Evolutionary conservation across 1,140 invertebrate genomes (phyloP).

Genomic region (Stenopsyche tienmushanensis): DNA sequence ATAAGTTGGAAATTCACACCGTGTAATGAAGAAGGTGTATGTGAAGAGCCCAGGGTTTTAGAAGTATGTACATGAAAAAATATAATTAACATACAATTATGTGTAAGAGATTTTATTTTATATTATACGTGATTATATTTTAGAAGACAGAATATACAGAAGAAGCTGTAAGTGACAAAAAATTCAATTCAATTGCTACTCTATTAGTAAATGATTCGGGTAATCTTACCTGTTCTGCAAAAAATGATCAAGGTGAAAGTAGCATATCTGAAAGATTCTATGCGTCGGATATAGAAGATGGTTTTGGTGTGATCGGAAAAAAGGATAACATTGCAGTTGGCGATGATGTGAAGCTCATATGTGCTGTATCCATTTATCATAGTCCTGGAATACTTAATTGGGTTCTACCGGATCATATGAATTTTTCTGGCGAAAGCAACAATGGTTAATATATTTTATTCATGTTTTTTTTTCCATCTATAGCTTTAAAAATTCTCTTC

Average conservation of each 20-base stretch:
- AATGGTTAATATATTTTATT: too few relatives aligned
- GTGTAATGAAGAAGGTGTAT: slow-evolving; percentile 45
- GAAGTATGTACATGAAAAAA: slow-evolving; percentile 1
- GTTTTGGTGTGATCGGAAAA: slow-evolving; percentile 48
- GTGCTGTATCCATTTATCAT: slow-evolving; percentile 56
- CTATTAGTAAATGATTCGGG: slow-evolving; percentile 21
- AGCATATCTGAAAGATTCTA: slow-evolving; percentile 14
- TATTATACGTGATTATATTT: neutral
- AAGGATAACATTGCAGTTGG: slow-evolving; percentile 51
- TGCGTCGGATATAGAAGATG: slow-evolving; percentile 47
- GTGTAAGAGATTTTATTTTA: too few relatives aligned
- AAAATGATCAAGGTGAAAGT: slow-evolving; percentile 3
- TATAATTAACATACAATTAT: neutral
- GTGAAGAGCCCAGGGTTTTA: slow-evolving; percentile 8
- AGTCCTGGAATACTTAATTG: slow-evolving; percentile 48
- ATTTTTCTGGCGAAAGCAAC: slow-evolving; percentile 47
- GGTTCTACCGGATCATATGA: too few relatives aligned
- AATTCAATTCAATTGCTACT: slow-evolving; percentile 1
- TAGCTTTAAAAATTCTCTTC: too few relatives aligned
- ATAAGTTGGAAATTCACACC: slow-evolving; percentile 55
- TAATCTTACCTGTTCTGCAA: slow-evolving; percentile 23
- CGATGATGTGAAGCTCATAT: slow-evolving; percentile 56
- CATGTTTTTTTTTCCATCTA: too few relatives aligned
- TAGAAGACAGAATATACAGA: neutral
- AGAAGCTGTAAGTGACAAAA: neutral